Evolutionary conservation across 2,888 invertebrate genomes (phyloP).

Genomic region (Spodoptera littoralis): DNA sequence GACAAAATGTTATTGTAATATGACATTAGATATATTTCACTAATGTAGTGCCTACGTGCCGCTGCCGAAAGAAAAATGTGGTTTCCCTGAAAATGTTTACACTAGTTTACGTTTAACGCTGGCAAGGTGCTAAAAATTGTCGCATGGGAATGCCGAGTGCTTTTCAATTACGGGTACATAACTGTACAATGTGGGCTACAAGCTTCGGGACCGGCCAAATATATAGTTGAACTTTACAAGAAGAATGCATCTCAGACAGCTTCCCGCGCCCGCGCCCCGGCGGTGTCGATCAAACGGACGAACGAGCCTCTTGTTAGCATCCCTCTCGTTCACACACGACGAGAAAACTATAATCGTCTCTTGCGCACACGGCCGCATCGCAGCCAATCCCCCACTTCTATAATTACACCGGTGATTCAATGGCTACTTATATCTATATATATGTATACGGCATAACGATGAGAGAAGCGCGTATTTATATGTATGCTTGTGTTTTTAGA

Average conservation of each 20-base stretch:
- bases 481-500: conserved; percentile 83
- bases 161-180: conserved; percentile 71
- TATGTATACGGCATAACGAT: conserved; percentile 83
- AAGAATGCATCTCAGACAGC: conserved; percentile 87
- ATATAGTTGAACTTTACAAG: conserved; percentile 88
- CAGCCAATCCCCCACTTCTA: conserved; percentile 89
- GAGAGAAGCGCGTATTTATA: conserved; percentile 82
- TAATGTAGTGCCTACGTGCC: conserved; percentile 6
- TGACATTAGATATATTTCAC: conserved; percentile 20
- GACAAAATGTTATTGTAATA: conserved; percentile 4
- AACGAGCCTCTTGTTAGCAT: conserved; percentile 88
- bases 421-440: conserved; percentile 87
- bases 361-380: conserved; percentile 81
- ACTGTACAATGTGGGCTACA: conserved; percentile 74
- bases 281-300: conserved; percentile 89
- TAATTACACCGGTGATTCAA: conserved; percentile 89
- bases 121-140: conserved; percentile 25
- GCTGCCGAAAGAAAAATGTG: conserved; percentile 16
- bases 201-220: conserved; percentile 79
- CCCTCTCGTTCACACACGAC: conserved; percentile 75
- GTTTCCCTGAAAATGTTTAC: conserved; percentile 38
- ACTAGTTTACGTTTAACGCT: conserved; percentile 2
- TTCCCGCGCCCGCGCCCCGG: conserved; percentile 85
- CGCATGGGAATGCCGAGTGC: conserved; percentile 42
- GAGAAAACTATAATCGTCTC: conserved; percentile 69